Evolutionary conservation across 2,113 vertebrate species (phyloP).

Genomic region (Atractosteus spatula): DNA sequence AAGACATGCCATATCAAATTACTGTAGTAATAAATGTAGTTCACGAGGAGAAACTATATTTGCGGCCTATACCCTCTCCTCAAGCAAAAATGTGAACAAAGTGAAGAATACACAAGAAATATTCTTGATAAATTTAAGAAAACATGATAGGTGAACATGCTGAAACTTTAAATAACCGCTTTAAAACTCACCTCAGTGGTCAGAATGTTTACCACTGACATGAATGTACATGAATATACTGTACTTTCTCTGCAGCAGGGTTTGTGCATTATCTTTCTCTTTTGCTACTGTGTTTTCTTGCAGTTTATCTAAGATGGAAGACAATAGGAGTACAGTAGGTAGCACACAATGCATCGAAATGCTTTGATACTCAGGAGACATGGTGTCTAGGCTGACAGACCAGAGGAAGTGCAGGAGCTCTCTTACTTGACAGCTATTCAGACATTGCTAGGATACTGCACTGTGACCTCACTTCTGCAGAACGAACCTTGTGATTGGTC

Average conservation of each 20-base stretch:
- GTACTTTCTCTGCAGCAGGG: background rate
- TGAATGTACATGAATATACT: background rate
- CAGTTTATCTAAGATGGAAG: background rate
- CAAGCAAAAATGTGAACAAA: no score
- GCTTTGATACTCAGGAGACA: constrained; percentile 13
- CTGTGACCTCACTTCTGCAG: constrained; percentile 24
- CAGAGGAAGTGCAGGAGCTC: constrained; percentile 19
- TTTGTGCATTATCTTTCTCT: background rate
- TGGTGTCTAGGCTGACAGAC: background rate
- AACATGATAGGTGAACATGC: no score
- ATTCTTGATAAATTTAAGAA: no score
- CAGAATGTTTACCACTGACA: no score
- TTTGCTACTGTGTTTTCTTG: background rate
- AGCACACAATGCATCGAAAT: background rate
- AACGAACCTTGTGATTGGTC: constrained; percentile 21
- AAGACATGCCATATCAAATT: no score
- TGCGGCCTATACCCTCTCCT: no score
- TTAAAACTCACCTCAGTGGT: no score
- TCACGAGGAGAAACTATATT: no score
- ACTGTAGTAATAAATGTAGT: no score
- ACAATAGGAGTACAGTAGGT: background rate
- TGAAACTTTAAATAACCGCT: no score
- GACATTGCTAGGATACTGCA: constrained; percentile 25
- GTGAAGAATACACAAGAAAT: no score
- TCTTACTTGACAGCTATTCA: constrained; percentile 15